A percentile compares a stretch with the other conserved stretches of the same genome.
These are phyloP conservation scores for Brachionus manjavacas DNA, from an alignment of 1,140 invertebrate species.

Conservation along the genomic window DNA sequence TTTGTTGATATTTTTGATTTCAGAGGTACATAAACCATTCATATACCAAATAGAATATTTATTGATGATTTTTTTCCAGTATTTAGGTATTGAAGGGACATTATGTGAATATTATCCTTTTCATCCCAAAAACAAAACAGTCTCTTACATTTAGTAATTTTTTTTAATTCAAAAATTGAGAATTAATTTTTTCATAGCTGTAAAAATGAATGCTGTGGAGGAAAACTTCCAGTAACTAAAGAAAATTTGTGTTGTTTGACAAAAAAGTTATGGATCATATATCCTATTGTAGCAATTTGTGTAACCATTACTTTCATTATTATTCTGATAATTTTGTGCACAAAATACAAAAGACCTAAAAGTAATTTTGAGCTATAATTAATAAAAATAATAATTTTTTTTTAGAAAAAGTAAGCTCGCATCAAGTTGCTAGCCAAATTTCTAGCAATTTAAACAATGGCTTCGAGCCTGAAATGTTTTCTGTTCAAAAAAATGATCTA, in stretches of 20 bases:
- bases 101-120: background rate
- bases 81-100: background rate
- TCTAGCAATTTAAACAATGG: background rate
- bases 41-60: background rate
- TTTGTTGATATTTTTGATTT: background rate
- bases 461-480: background rate
- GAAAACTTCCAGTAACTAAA: background rate
- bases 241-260: background rate
- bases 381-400: background rate
- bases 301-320: background rate
- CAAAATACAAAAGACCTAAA: background rate
- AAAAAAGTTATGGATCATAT: background rate
- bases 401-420: background rate
- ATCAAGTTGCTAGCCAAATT: background rate
- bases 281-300: background rate
- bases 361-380: background rate
- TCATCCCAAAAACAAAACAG: background rate
- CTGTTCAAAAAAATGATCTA: background rate
- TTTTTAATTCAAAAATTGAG: background rate
- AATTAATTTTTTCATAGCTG: background rate
- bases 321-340: background rate
- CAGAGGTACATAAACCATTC: background rate
- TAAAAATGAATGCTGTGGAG: constrained; percentile 6
- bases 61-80: background rate
- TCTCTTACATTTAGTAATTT: background rate